These are phyloP conservation scores for Poeciliopsis turrubarensis DNA, from an alignment of 2,113 vertebrate genomes.

Conservation along the genomic window DNA sequence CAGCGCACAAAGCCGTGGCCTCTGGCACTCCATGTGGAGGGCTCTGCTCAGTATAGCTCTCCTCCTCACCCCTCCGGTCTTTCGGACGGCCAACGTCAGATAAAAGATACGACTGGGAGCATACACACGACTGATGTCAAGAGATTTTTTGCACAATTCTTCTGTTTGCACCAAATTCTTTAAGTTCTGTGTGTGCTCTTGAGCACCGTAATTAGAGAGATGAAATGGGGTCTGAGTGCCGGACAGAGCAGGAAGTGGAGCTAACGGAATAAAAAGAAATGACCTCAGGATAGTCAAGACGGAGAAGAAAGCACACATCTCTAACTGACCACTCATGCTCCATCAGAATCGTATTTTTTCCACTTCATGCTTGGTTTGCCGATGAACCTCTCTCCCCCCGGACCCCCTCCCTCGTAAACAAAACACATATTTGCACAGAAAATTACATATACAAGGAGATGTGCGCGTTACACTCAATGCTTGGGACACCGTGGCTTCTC, in stretches of 20 bases:
- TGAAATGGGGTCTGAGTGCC: slow-evolving; percentile 57
- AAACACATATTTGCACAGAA: slow-evolving; percentile 82
- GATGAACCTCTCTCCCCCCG: slow-evolving; percentile 65
- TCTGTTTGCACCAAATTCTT: slow-evolving; percentile 56
- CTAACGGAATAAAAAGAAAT: slow-evolving; percentile 72
- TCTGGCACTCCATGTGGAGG: slow-evolving; percentile 61
- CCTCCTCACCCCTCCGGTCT: slow-evolving; percentile 58
- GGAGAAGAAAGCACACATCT: slow-evolving; percentile 71
- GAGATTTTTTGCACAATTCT: slow-evolving; percentile 49
- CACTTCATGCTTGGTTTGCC: slow-evolving; percentile 83
- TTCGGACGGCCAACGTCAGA: slow-evolving; percentile 33
- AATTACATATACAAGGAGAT: slow-evolving; percentile 77
- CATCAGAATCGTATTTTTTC: slow-evolving; percentile 83
- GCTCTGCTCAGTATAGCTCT: slow-evolving; percentile 68
- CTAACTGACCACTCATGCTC: slow-evolving; percentile 82
- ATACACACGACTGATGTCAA: slow-evolving; percentile 27
- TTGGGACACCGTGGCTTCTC: slow-evolving; percentile 71
- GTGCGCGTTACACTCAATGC: slow-evolving; percentile 76
- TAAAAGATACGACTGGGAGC: slow-evolving; percentile 13
- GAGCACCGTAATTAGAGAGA: slow-evolving; percentile 65
- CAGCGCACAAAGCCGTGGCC: slow-evolving; percentile 39
- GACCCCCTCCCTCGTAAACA: slow-evolving; percentile 68
- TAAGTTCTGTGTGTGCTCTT: slow-evolving; percentile 45
- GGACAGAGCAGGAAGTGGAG: slow-evolving; percentile 41
- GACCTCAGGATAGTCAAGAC: slow-evolving; percentile 79